These are phyloP conservation scores for Lycocerus yunnanus DNA, from an alignment of 2,888 invertebrate species.

Conservation along the genomic window DNA sequence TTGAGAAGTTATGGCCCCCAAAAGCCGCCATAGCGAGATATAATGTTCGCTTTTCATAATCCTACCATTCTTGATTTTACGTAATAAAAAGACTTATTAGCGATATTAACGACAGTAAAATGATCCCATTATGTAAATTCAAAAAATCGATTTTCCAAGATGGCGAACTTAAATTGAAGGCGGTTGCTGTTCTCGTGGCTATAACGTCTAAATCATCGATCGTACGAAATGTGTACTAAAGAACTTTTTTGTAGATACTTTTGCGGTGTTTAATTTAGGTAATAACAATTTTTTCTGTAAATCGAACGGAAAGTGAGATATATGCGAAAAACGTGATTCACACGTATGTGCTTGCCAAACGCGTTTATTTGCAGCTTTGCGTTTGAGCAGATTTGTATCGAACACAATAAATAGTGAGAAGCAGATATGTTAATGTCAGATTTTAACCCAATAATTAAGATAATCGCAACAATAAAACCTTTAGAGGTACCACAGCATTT, in stretches of 20 bases:
- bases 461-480: slow-evolving; percentile 52
- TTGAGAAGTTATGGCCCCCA: no score
- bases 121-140: no score
- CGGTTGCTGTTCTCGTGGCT: no score
- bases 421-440: slow-evolving; percentile 50
- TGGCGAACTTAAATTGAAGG: no score
- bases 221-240: background rate
- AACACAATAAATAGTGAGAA: background rate
- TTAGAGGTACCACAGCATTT: slow-evolving; percentile 42
- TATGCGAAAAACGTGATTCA: background rate
- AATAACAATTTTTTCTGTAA: background rate
- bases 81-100: no score
- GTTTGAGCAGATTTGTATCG: slow-evolving; percentile 25
- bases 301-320: background rate
- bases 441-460: slow-evolving; percentile 53
- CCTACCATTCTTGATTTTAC: no score
- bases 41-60: no score
- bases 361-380: background rate
- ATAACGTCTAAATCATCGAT: background rate
- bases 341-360: background rate
- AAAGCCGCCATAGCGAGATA: no score
- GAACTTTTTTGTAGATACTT: background rate
- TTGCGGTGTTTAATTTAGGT: background rate
- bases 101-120: no score
- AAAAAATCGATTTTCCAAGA: no score